These are phyloP conservation scores for Eufriesea mexicana DNA, from an alignment of 1,140 invertebrate genomes.

Conservation along the genomic window DNA sequence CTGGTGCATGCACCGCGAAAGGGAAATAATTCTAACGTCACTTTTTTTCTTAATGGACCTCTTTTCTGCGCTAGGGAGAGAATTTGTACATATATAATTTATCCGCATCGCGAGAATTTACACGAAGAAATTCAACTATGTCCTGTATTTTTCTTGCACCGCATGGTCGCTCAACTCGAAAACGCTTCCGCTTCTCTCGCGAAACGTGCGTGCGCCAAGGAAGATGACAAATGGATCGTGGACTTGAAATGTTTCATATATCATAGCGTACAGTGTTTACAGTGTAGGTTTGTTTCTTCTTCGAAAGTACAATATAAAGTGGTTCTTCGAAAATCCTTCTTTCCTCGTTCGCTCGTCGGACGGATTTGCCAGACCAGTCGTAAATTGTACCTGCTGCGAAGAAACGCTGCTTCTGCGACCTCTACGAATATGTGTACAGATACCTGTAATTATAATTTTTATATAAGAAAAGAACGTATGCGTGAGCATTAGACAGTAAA, in stretches of 20 bases:
- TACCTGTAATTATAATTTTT: conserved; percentile 17
- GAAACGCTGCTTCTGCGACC: conserved; percentile 7
- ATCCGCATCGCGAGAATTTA: neutral
- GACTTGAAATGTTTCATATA: conserved; percentile 19
- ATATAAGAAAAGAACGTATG: neutral
- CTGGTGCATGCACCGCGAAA: neutral
- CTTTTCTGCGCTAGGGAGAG: neutral
- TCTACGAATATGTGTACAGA: too few relatives aligned
- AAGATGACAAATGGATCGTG: conserved; percentile 49
- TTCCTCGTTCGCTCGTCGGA: conserved; percentile 9
- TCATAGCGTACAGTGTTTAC: conserved; percentile 21
- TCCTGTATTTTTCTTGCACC: conserved; percentile 9
- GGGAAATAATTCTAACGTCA: neutral
- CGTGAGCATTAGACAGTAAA: neutral
- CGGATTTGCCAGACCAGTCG: neutral
- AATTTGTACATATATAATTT: neutral
- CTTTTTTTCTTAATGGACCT: neutral
- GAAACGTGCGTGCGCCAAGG: conserved; percentile 47
- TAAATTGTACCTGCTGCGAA: conserved; percentile 13
- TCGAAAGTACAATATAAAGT: conserved; percentile 12
- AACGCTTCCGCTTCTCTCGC: neutral
- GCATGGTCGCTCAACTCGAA: neutral
- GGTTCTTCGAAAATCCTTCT: conserved; percentile 8
- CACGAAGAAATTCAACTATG: neutral
- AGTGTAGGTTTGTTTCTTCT: neutral